These are phyloP conservation scores for Synergus umbraculus DNA, from an alignment of 2,888 invertebrate species.

Conservation along the genomic window DNA sequence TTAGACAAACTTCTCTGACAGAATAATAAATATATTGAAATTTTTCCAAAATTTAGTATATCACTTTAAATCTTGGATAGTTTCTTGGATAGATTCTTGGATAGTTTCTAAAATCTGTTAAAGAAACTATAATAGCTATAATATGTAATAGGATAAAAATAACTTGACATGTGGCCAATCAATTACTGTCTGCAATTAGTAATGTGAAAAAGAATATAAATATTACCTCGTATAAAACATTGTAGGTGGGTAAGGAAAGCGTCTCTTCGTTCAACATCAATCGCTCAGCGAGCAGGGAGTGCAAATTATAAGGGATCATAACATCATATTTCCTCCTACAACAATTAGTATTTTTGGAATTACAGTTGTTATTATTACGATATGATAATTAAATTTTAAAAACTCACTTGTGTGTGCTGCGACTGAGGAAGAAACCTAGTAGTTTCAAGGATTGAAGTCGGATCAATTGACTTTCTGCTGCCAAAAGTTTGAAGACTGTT, in stretches of 20 bases:
- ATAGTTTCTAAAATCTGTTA: no score
- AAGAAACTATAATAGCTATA: no score
- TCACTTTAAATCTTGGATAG: no score
- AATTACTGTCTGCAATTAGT: no score
- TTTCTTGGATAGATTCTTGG: no score
- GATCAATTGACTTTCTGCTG: constrained; percentile 97
- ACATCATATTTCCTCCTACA: constrained; percentile 97
- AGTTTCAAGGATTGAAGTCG: constrained; percentile 97
- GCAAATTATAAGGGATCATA: constrained; percentile 98
- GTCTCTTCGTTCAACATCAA: constrained; percentile 93
- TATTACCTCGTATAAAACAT: constrained; percentile 94
- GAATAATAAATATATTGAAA: no score
- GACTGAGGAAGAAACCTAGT: constrained; percentile 97
- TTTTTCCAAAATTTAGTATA: no score
- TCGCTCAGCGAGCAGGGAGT: constrained; percentile 96
- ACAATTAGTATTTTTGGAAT: neutral
- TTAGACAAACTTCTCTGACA: no score
- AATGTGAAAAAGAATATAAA: neutral
- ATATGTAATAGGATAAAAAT: no score
- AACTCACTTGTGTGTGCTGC: constrained; percentile 97
- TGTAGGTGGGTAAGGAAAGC: constrained; percentile 96
- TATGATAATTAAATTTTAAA: constrained; percentile 22
- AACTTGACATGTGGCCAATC: no score
- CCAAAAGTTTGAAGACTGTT: constrained; percentile 97
- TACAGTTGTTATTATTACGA: neutral